phyloP scores from a whole-genome alignment of 2,888 invertebrate species.

The Agrochola lota region DNA sequence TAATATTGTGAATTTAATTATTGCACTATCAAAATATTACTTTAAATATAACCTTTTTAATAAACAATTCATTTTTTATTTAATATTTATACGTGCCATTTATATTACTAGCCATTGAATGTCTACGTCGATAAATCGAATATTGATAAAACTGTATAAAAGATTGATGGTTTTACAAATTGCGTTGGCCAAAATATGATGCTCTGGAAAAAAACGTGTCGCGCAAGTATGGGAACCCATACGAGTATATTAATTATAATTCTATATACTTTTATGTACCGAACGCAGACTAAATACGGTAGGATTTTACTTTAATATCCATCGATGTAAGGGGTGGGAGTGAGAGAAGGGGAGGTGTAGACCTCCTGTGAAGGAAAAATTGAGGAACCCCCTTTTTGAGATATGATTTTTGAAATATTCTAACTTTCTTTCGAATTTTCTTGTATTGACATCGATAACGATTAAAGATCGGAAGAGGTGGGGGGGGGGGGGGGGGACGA shows the following conservation, averaged over 20 bases:
- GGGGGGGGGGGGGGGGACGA: too few relatives aligned
- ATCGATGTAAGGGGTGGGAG: too few relatives aligned
- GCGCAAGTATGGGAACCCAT: too few relatives aligned
- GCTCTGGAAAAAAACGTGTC: not conserved
- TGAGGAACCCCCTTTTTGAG: too few relatives aligned
- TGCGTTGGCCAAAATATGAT: not conserved
- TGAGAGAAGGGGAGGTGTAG: too few relatives aligned
- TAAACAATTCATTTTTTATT: conserved; percentile 18
- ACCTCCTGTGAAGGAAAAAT: too few relatives aligned
- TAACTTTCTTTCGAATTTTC: too few relatives aligned
- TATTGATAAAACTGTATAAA: conserved; percentile 2
- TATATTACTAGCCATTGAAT: conserved; percentile 29
- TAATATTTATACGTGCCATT: conserved; percentile 47
- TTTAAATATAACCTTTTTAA: not conserved
- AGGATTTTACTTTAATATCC: too few relatives aligned
- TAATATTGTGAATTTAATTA: not conserved
- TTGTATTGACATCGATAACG: too few relatives aligned
- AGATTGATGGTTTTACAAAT: not conserved
- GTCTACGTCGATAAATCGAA: conserved; percentile 10
- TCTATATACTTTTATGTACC: not conserved
- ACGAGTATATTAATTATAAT: too few relatives aligned
- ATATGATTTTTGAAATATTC: too few relatives aligned
- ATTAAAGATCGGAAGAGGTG: too few relatives aligned
- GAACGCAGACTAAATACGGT: not conserved
- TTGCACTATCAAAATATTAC: conserved; percentile 19